Percentiles rank a stretch among this genome's conserved stretches.
Conservation (phyloP, 1,140 invertebrate species). For the Charaxes varanes region DNA sequence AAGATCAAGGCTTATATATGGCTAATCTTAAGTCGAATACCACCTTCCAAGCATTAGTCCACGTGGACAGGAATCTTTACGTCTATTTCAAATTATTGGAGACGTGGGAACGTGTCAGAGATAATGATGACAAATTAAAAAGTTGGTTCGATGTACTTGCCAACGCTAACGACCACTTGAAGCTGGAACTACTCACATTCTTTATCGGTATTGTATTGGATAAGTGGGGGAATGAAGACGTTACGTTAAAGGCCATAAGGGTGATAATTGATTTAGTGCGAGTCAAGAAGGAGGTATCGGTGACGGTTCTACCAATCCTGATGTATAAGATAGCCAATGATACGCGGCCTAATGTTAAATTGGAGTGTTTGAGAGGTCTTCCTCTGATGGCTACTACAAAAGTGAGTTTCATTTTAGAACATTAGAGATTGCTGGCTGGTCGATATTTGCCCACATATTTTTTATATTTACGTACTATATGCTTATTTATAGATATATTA, state of each 20-base stretch:
- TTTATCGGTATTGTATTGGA: slow-evolving; percentile 44
- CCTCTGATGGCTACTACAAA: slow-evolving; percentile 56
- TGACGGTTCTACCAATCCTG: slow-evolving; percentile 46
- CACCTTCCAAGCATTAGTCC: slow-evolving; percentile 38
- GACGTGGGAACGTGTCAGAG: slow-evolving; percentile 43
- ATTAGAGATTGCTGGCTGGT: no score
- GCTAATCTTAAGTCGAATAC: slow-evolving; percentile 48
- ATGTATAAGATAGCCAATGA: slow-evolving; percentile 51
- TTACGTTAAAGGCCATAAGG: slow-evolving; percentile 33
- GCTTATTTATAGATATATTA: no score
- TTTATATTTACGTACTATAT: no score
- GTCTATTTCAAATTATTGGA: slow-evolving; percentile 42
- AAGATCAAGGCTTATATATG: slow-evolving; percentile 36
- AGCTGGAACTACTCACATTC: slow-evolving; percentile 42
- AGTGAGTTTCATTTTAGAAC: no score
- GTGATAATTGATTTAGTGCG: slow-evolving; percentile 33
- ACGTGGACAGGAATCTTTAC: slow-evolving; percentile 40
- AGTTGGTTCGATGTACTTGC: slow-evolving; percentile 40
- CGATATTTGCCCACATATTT: no score
- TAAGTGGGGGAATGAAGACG: slow-evolving; percentile 27
- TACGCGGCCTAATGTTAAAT: slow-evolving; percentile 31
- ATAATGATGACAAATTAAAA: slow-evolving; percentile 42
- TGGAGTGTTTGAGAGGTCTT: slow-evolving; percentile 51
- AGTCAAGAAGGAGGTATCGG: slow-evolving; percentile 46
- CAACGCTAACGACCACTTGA: slow-evolving; percentile 27